A percentile compares a stretch with the other conserved stretches of the same genome.
phyloP scores from a whole-genome alignment of 2,113 vertebrate genomes.

The Anas platyrhynchos region DNA sequence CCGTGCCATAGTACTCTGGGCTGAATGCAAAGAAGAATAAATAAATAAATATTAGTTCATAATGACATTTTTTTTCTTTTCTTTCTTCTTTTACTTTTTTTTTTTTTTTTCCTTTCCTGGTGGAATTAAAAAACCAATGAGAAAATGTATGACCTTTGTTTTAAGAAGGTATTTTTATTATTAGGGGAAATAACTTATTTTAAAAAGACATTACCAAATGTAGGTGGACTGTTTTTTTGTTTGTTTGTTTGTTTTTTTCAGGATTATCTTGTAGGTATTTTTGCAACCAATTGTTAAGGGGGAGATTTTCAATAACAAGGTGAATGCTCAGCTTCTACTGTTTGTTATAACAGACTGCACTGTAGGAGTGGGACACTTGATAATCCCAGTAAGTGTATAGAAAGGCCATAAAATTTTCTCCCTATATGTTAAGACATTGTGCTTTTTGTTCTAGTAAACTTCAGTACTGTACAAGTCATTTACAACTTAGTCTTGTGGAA shows the following conservation, averaged over 20 bases:
- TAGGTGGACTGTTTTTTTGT: not conserved
- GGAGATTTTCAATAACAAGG: not conserved
- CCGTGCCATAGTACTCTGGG: not conserved
- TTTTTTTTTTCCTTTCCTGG: not conserved
- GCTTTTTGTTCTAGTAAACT: not conserved
- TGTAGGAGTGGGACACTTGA: not conserved
- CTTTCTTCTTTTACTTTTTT: not conserved
- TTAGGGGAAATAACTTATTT: not conserved
- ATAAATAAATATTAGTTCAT: not conserved
- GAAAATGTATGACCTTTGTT: not conserved
- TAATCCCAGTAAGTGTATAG: not conserved
- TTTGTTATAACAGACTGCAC: not conserved
- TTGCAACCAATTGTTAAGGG: not conserved
- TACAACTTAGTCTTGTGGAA: not conserved
- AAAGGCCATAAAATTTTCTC: not conserved
- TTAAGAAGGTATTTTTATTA: not conserved
- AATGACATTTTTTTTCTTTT: not conserved
- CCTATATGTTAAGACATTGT: not conserved
- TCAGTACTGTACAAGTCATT: not conserved
- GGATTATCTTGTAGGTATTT: not conserved
- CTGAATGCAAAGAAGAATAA: not conserved
- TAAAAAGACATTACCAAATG: not conserved
- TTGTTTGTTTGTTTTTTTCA: not conserved
- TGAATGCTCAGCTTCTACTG: not conserved
- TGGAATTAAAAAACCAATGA: not conserved